These are phyloP conservation scores for Tenrec ecaudatus DNA, from an alignment of 2,113 vertebrate genomes.

Conservation along the genomic window DNA sequence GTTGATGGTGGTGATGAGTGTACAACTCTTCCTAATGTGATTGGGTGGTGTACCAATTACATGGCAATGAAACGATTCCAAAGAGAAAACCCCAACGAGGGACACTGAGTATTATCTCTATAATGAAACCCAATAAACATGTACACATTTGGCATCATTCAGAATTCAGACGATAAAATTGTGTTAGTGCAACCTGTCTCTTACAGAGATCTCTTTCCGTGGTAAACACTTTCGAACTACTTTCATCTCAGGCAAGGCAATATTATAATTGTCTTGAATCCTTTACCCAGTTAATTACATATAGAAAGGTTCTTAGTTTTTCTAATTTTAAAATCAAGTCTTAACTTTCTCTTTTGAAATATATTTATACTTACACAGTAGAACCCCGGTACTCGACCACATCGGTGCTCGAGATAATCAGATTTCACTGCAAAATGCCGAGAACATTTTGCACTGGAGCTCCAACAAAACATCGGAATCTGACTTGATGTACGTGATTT, in stretches of 20 bases:
- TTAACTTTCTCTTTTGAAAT: background rate
- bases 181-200: background rate
- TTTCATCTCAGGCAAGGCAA: background rate
- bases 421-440: too few species aligned
- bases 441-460: too few species aligned
- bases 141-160: background rate
- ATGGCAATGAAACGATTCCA: too few species aligned
- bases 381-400: too few species aligned
- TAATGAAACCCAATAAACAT: constrained; percentile 23
- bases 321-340: constrained; percentile 17
- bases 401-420: too few species aligned
- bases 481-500: too few species aligned
- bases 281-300: background rate
- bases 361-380: too few species aligned
- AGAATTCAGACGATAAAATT: background rate
- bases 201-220: background rate
- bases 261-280: background rate
- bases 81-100: background rate
- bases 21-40: too few species aligned
- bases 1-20: too few species aligned
- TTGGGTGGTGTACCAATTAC: too few species aligned
- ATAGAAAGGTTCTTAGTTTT: constrained; percentile 4
- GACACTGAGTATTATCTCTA: constrained; percentile 10
- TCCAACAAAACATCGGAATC: too few species aligned
- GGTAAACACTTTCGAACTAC: background rate